Percentiles rank a stretch among this genome's conserved stretches.
Conservation (phyloP, 2,797 vertebrate genomes). For the Scleropages formosus region DNA sequence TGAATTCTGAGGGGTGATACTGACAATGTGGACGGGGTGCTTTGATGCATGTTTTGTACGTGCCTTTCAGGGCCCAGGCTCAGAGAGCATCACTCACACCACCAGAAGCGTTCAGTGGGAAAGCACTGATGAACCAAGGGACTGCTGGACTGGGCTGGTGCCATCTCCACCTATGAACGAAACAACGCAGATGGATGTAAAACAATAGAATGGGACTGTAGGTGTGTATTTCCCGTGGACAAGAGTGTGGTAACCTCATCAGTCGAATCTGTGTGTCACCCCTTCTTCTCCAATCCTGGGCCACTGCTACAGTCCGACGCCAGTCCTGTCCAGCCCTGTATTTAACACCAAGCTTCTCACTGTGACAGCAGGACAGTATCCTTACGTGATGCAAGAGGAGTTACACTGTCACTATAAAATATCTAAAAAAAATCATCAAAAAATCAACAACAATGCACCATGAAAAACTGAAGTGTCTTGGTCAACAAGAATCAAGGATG, state of each 20-base stretch:
- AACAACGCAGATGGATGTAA: conserved; percentile 43
- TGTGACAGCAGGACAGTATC: conserved; percentile 32
- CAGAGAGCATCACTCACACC: conserved; percentile 79
- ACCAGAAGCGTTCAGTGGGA: conserved; percentile 77
- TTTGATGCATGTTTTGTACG: neutral
- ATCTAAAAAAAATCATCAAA: neutral
- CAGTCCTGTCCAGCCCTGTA: conserved; percentile 50
- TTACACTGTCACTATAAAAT: conserved; percentile 28
- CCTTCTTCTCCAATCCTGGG: too few relatives aligned
- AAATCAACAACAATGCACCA: neutral
- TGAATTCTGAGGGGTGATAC: neutral
- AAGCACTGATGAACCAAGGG: conserved; percentile 69
- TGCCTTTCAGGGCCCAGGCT: conserved; percentile 73
- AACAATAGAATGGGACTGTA: conserved; percentile 49
- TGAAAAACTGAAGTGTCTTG: neutral
- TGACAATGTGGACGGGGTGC: neutral
- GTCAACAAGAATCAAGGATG: neutral
- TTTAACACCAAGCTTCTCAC: conserved; percentile 33
- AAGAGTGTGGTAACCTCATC: conserved; percentile 45
- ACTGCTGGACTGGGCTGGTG: too few relatives aligned
- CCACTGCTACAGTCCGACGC: conserved; percentile 14
- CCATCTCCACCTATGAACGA: too few relatives aligned
- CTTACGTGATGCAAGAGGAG: conserved; percentile 21
- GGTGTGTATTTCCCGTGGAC: conserved; percentile 53
- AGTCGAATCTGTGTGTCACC: neutral